Evolutionary conservation across 2,797 vertebrate genomes (phyloP).

Genomic region (Spondyliosoma cantharus): DNA sequence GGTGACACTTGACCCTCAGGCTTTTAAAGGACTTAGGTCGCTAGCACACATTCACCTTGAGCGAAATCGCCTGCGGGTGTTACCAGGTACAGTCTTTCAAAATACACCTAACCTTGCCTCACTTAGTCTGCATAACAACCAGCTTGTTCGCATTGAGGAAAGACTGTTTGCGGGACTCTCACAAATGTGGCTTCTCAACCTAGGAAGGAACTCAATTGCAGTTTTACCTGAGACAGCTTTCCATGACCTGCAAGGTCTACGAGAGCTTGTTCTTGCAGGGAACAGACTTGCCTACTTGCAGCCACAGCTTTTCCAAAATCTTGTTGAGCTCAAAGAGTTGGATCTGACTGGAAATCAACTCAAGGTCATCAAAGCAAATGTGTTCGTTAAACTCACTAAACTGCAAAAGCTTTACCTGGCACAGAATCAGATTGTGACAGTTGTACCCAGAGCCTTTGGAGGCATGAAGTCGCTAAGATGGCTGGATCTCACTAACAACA

Average conservation of each 20-base stretch:
- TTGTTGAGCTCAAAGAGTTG: slow-evolving; percentile 92
- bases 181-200: slow-evolving; percentile 93
- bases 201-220: slow-evolving; percentile 93
- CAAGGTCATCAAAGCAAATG: slow-evolving; percentile 91
- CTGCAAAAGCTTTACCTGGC: slow-evolving; percentile 95
- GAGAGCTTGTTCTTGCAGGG: slow-evolving; percentile 92
- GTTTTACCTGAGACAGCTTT: slow-evolving; percentile 91
- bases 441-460: slow-evolving; percentile 91
- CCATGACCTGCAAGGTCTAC: slow-evolving; percentile 88
- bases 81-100: slow-evolving; percentile 86
- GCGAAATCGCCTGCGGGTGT: slow-evolving; percentile 86
- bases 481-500: slow-evolving; percentile 96
- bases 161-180: slow-evolving; percentile 90
- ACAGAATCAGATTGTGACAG: slow-evolving; percentile 90
- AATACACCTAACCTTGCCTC: slow-evolving; percentile 90
- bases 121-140: slow-evolving; percentile 93
- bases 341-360: slow-evolving; percentile 92
- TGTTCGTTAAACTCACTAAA: slow-evolving; percentile 91
- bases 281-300: slow-evolving; percentile 94
- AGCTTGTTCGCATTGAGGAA: slow-evolving; percentile 90
- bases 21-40: slow-evolving; percentile 87
- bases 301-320: slow-evolving; percentile 90
- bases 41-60: slow-evolving; percentile 93
- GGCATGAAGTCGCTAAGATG: slow-evolving; percentile 94
- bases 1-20: slow-evolving; percentile 86